Evolutionary conservation across 2,888 invertebrate genomes (phyloP).

Genomic region (Spisula solida): DNA sequence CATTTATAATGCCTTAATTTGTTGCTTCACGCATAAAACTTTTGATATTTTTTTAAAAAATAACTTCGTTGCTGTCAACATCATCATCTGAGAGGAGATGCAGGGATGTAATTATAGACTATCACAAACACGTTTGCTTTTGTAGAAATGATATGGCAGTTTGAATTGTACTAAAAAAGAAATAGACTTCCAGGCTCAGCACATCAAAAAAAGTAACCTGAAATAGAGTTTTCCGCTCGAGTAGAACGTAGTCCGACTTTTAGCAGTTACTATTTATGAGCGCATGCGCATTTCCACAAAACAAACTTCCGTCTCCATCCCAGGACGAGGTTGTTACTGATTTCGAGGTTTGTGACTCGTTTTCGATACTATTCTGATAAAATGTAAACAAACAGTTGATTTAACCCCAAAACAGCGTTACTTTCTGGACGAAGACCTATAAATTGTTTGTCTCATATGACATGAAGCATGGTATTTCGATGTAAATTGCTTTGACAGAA

Average conservation of each 20-base stretch:
- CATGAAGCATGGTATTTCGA: not conserved
- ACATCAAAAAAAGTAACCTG: too few species aligned
- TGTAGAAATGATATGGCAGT: too few species aligned
- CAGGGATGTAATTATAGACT: too few species aligned
- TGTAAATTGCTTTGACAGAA: not conserved
- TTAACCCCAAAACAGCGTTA: not conserved
- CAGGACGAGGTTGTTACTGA: slow-evolving; percentile 84
- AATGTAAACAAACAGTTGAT: slow-evolving; percentile 35
- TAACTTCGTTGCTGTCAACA: too few species aligned
- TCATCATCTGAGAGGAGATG: too few species aligned
- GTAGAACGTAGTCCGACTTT: not conserved
- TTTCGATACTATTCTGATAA: slow-evolving; percentile 74
- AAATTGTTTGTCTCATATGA: not conserved
- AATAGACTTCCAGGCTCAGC: too few species aligned
- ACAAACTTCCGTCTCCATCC: slow-evolving; percentile 41
- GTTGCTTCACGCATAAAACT: too few species aligned
- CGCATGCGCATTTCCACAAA: slow-evolving; percentile 43
- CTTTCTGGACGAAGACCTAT: not conserved
- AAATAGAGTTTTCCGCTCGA: too few species aligned
- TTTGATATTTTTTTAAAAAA: too few species aligned
- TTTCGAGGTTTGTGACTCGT: slow-evolving; percentile 87
- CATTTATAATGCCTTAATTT: too few species aligned
- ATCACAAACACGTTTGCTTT: too few species aligned
- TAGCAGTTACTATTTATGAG: slow-evolving; percentile 20
- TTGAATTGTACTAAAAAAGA: too few species aligned